These are phyloP conservation scores for Struthio camelus DNA, from an alignment of 2,113 vertebrate genomes.

Conservation along the genomic window DNA sequence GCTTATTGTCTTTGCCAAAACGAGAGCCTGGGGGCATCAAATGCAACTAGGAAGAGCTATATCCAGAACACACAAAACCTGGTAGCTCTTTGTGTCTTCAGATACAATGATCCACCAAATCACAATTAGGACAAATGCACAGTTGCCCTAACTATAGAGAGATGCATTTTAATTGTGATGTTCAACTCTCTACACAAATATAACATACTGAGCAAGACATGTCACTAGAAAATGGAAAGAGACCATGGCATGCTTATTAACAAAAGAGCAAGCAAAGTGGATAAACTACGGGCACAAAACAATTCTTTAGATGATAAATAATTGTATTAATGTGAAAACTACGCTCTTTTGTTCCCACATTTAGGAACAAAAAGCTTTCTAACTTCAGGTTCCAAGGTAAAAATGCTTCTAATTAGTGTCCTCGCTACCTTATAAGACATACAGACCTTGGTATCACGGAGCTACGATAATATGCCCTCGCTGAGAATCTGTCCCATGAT, in stretches of 20 bases:
- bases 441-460: not conserved
- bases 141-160: not conserved
- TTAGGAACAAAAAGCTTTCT: conserved; percentile 11
- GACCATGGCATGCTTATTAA: not conserved
- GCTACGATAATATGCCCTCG: not conserved
- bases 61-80: not conserved
- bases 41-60: not conserved
- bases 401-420: conserved; percentile 41
- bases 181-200: not conserved
- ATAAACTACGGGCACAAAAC: not conserved
- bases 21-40: not conserved
- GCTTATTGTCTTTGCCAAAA: not conserved
- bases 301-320: not conserved
- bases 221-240: not conserved
- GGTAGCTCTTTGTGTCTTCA: not conserved
- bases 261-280: not conserved
- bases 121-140: conserved; percentile 6
- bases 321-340: not conserved
- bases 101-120: conserved; percentile 19
- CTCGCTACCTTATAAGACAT: not conserved
- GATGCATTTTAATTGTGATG: not conserved
- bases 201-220: not conserved
- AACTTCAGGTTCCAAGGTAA: conserved; percentile 36
- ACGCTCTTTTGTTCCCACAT: not conserved
- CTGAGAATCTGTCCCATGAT: conserved; percentile 30